Evolutionary conservation across 2,888 invertebrate species (phyloP), one percentile per base, ranked within the genome.

Genomic region (Limenitis camilla): DNA sequence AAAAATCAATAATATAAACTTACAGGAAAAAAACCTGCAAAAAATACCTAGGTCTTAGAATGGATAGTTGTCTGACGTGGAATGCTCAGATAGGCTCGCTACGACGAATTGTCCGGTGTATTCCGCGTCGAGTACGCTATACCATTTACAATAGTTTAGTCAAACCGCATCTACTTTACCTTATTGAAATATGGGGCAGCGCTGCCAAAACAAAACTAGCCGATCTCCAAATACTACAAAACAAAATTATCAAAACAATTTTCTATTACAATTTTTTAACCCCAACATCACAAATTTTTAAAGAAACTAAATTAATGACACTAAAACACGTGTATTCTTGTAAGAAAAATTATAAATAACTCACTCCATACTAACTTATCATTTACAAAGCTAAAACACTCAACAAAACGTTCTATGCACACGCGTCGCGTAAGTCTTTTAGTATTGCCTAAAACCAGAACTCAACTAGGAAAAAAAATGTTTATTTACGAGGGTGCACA

Each of bases 201-300:
- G 38, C 38, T 38, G 38, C 38, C n/a, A 38, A 38, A 38, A 38
- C 38, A 10, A 38, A 38, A 38, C 11, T 38, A 38, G 38, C 38
- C 11, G 11, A 38, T 38, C 6, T 38, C 11, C 38, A 38, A 38
- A 38, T 5, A 38, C n/a, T 38, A 38, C 38, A 38, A 38, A 38
- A n/a, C 9, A 6, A 38, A 38, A 32, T 53, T 5, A 42, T 56
- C 8, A 56, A 56, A 45, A 28, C 41, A 9, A 35, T 56, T n/a
- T 56, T 59, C 41, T 40, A 53, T 19, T 55, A 53, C 11, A 7
- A 50, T 10, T 43, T 9, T 35, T 8, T 53, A n/a, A 59, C 56
- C 29, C 30, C 56, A 8, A 54, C 48, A 1, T 6, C 38, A 3
- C 51, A 52, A 43, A 49, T 56, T 9, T 54, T 35, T 43, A n/a